A percentile compares a stretch with the other conserved stretches of the same genome.
Conservation (phyloP, 1,140 invertebrate genomes). For the Ladona fulva region DNA sequence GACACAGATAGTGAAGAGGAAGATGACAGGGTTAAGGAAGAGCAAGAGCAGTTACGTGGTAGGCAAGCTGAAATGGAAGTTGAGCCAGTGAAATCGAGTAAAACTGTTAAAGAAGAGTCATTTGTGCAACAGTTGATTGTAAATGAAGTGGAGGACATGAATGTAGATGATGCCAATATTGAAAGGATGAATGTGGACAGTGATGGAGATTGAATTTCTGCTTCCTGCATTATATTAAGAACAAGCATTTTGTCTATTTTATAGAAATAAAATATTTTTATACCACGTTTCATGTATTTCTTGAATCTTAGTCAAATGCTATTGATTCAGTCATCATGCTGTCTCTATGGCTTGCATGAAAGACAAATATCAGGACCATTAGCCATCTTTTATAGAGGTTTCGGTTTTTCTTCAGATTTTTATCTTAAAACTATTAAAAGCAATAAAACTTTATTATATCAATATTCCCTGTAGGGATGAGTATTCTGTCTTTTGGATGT, state of each 20-base stretch:
- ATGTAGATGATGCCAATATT: slow-evolving; percentile 21
- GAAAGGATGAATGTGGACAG: slow-evolving; percentile 16
- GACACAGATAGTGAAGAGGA: slow-evolving; percentile 36
- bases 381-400: too few relatives aligned
- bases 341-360: too few relatives aligned
- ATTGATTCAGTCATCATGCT: too few relatives aligned
- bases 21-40: slow-evolving; percentile 29
- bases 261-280: not conserved
- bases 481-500: too few relatives aligned
- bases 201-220: not conserved
- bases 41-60: slow-evolving; percentile 23
- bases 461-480: too few relatives aligned
- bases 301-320: not conserved
- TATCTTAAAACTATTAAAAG: too few relatives aligned
- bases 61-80: slow-evolving; percentile 19
- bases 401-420: too few relatives aligned
- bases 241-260: not conserved
- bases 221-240: too few relatives aligned
- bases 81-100: slow-evolving; percentile 16
- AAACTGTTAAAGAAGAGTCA: slow-evolving; percentile 19
- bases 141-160: slow-evolving; percentile 17
- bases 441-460: too few relatives aligned
- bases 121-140: not conserved
- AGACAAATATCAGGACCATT: too few relatives aligned
- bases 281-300: not conserved